phyloP scores from a whole-genome alignment of 2,888 invertebrate species.

The Drosophila nigricruria region DNA sequence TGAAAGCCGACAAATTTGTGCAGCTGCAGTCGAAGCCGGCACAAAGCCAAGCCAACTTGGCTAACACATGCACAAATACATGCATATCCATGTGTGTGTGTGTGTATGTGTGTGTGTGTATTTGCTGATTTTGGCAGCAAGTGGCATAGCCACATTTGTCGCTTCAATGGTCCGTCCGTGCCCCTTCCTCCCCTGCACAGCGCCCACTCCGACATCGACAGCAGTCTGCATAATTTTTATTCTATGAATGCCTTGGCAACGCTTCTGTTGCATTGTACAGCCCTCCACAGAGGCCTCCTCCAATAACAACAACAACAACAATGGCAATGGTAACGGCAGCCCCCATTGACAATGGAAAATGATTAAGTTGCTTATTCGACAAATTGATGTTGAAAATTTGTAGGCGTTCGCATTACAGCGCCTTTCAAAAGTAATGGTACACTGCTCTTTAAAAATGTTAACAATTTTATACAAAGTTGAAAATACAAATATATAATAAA shows the following conservation, averaged over 20 bases:
- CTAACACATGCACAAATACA: slow-evolving; percentile 5
- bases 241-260: slow-evolving; percentile 67
- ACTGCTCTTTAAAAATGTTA: neutral
- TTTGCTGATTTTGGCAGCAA: slow-evolving; percentile 76
- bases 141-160: slow-evolving; percentile 78
- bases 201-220: slow-evolving; percentile 4
- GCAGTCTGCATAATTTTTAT: slow-evolving; percentile 75
- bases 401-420: slow-evolving; percentile 17
- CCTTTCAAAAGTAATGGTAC: neutral
- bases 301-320: slow-evolving; percentile 17
- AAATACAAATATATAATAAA: neutral
- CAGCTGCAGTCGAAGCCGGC: slow-evolving; percentile 63
- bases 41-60: slow-evolving; percentile 51
- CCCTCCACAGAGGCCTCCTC: slow-evolving; percentile 27
- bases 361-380: slow-evolving; percentile 82
- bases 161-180: slow-evolving; percentile 56
- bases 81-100: neutral
- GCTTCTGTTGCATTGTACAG: slow-evolving; percentile 36
- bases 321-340: slow-evolving; percentile 8
- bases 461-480: neutral
- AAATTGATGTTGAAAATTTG: slow-evolving; percentile 72
- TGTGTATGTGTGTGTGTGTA: slow-evolving; percentile 23
- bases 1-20: slow-evolving; percentile 77
- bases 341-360: slow-evolving; percentile 70
- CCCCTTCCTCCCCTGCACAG: neutral